phyloP scores from a whole-genome alignment of 1,140 invertebrate species.

The Orius insidiosus region DNA sequence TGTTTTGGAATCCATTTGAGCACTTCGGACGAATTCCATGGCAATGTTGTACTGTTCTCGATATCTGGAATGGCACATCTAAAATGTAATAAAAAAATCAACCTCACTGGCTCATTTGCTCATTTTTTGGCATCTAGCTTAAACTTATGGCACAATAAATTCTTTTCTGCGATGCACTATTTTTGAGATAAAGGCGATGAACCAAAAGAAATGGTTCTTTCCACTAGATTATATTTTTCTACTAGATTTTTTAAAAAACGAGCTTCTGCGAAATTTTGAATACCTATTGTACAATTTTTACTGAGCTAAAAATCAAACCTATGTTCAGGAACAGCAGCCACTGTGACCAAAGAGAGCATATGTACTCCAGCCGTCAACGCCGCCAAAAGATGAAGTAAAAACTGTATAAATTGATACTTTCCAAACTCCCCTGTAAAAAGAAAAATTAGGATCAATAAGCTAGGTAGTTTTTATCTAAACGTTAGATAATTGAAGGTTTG shows the following conservation, averaged over 20 bases:
- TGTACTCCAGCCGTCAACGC: constrained; percentile 59
- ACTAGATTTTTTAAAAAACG: no score
- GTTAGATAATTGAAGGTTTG: constrained; percentile 6
- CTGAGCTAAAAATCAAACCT: no score
- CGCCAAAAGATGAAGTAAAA: constrained; percentile 51
- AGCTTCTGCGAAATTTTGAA: no score
- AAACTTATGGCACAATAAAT: no score
- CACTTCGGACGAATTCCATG: not conserved
- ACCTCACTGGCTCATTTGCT: no score
- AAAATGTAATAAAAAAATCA: constrained; percentile 22
- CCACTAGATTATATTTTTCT: no score
- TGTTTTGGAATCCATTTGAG: constrained; percentile 29
- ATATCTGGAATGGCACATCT: constrained; percentile 44
- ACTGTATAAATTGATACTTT: constrained; percentile 56
- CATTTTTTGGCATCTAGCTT: no score
- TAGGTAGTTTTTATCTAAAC: not conserved
- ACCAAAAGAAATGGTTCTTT: no score
- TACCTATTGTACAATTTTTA: no score
- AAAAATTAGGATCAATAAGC: constrained; percentile 18
- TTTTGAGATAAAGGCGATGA: no score
- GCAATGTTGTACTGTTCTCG: constrained; percentile 29
- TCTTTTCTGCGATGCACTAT: no score
- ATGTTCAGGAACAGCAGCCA: constrained; percentile 58
- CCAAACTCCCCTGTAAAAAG: constrained; percentile 54
- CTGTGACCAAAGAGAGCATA: constrained; percentile 58